phyloP scores from a whole-genome alignment of 2,888 invertebrate genomes.

The Synanthedon myopaeformis region DNA sequence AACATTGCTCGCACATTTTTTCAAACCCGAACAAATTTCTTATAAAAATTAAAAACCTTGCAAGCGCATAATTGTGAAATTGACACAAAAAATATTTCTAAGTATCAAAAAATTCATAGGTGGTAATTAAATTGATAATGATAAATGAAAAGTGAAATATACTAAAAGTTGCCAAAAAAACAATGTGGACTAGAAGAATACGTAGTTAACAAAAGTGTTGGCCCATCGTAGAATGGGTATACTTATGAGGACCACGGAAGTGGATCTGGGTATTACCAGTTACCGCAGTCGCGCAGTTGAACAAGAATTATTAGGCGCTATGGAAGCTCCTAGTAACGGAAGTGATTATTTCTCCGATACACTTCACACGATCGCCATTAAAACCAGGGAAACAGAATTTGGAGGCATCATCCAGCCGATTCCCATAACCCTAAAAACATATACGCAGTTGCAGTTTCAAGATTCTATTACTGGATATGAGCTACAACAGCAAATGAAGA shows the following conservation, averaged over 20 bases:
- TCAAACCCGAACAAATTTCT: background rate
- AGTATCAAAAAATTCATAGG: too few relatives aligned
- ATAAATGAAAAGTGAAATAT: too few relatives aligned
- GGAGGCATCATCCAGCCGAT: slow-evolving; percentile 53
- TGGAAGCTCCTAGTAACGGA: slow-evolving; percentile 42
- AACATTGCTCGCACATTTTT: too few relatives aligned
- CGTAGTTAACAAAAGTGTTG: slow-evolving; percentile 29
- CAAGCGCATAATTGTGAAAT: too few relatives aligned
- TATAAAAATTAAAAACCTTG: background rate
- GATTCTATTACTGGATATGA: slow-evolving; percentile 36
- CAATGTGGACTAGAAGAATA: slow-evolving; percentile 27
- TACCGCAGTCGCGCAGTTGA: slow-evolving; percentile 31
- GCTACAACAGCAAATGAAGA: slow-evolving; percentile 30
- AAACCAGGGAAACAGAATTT: slow-evolving; percentile 56
- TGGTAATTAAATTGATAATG: too few relatives aligned
- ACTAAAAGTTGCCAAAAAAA: slow-evolving; percentile 1
- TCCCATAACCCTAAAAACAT: slow-evolving; percentile 48
- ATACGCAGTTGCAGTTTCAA: slow-evolving; percentile 36
- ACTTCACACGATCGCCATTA: slow-evolving; percentile 51
- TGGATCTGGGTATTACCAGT: slow-evolving; percentile 51
- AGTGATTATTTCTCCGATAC: slow-evolving; percentile 35
- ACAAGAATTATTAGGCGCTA: slow-evolving; percentile 40
- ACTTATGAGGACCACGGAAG: slow-evolving; percentile 61
- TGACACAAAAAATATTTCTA: too few relatives aligned
- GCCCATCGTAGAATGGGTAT: slow-evolving; percentile 63